Base-by-base conservation (phyloP, 2,888 invertebrate genomes). In the Himalopsyche anomala region DNA sequence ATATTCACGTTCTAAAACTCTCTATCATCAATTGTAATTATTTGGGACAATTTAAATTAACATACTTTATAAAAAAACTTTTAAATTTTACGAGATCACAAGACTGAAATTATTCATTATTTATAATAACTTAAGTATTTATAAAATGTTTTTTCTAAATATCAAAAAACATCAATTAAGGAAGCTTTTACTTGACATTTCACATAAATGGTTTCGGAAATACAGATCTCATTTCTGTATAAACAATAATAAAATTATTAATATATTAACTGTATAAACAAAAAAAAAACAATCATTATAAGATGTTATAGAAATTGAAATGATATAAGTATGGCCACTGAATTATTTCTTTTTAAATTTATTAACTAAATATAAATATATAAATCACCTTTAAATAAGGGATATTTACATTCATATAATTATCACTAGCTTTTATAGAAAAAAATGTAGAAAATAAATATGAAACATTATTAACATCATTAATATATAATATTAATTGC, bases 31-130 rank as follows among this genome's bases (percentile, higher is more conserved):
- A 51, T 51, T 2, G 15, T 51, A 15, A 51, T 51, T 51, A 51
- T 51, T 51, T 51, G 51, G 51, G 51, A 51, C 51, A 51, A 51
- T 51, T 51, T 51, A 51, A 51, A 51, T 51, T 51, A 19, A 62
- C 19, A 62, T 62, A 62, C 28, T n/a, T 62, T 62, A 62, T 62
- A 62, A 62, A 28, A 28, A 62, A 28, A 62, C 62, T 62, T 62
- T 56, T 62, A 62, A 62, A 62, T 62, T 62, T 62, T 62, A 62
- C 62, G 62, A 62, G 62, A 62, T 62, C 62, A 62, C 62, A 62
- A 62, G 62, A 62, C 62, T 62, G 62, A 62, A 62, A 62, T 62
- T 62, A 62, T 62, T 62, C 28, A 62, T 62, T 62, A 62, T 19
- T 62, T 56, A 56, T 19, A 62, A 62, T 28, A 62, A 62, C 62